Evolutionary conservation across 2,888 invertebrate species (phyloP), one percentile per base, ranked within the genome.

Genomic region (Drosophila setosimentum): DNA sequence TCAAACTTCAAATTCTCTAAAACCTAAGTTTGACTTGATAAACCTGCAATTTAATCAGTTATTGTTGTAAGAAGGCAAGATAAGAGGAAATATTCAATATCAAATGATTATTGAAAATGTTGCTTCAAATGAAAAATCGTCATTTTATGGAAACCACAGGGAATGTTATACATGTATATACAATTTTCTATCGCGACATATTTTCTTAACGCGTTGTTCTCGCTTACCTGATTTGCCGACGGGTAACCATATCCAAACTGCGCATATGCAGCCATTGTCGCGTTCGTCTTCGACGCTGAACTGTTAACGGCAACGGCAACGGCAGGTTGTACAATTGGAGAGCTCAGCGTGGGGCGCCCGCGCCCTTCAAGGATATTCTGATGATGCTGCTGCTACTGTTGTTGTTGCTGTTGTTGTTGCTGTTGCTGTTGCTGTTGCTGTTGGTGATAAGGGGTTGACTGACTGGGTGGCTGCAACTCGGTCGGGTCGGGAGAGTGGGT

Each of bases 161-260:
- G 2, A 2, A 2, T 8, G 5, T 10, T 27, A 48, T 2, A 18
- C n/a, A n/a, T n/a, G n/a, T 10, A 1, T 24, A 18, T 1, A 16
- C 7, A 2, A 24, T 49, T 27, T 49, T 18, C 27, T 0, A 18
- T 0, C 10, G 0, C 5, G 13, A 3, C 24, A 24, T 45, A 24
- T 45, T 24, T 45, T 16, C n/a, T 24, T 4, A 45, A 2, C 24
- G 45, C 33, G 50, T 32, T 40, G 49, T 45, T 13, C 62, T 18
- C 18, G 76, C 95, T 95, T 94, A 98, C 97, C 97, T 97, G 97
- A 93, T 97, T 96, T 93, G 97, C 97, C 95, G 97, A 95, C 95
- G 97, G 97, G 95, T 98, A 97, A 92, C 97, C 89, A 94, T 97
- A 98, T 94, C 97, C 97, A 94, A 98, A 97, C 94, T 98, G 97